Percentiles rank a stretch among this genome's conserved stretches.
Conservation (phyloP, 2,113 vertebrate species). For the Spea bombifrons region DNA sequence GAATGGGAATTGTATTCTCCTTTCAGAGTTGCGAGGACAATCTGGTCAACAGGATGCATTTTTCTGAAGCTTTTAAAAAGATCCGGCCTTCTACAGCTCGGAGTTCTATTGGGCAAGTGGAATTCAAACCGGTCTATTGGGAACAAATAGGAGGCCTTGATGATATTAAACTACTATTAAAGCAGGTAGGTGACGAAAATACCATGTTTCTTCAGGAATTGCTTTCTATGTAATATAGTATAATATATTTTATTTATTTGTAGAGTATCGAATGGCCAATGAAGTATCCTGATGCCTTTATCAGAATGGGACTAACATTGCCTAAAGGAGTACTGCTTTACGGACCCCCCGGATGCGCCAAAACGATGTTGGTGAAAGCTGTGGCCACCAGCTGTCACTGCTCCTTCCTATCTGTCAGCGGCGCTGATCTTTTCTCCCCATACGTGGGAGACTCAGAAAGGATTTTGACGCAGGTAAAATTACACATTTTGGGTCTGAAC, state of each 20-base stretch:
- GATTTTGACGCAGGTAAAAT: conserved; percentile 81
- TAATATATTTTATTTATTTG: conserved; percentile 18
- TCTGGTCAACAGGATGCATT: conserved; percentile 69
- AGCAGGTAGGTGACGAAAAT: conserved; percentile 70
- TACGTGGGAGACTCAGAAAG: conserved; percentile 92
- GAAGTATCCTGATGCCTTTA: conserved; percentile 81
- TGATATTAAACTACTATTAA: conserved; percentile 84
- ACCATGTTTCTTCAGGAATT: too few relatives aligned
- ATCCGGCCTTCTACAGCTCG: conserved; percentile 83
- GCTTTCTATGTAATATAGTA: background rate
- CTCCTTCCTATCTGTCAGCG: conserved; percentile 80
- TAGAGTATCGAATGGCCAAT: conserved; percentile 94
- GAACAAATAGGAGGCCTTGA: conserved; percentile 92
- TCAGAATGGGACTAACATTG: conserved; percentile 78
- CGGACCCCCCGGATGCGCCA: conserved; percentile 90
- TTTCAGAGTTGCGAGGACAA: conserved; percentile 64
- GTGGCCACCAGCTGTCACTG: conserved; percentile 79
- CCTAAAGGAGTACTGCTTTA: conserved; percentile 85
- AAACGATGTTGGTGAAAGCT: conserved; percentile 85
- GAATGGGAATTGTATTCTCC: too few relatives aligned
- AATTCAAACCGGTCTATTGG: conserved; percentile 79
- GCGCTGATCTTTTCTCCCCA: conserved; percentile 90
- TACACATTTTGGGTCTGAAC: background rate
- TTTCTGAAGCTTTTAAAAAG: conserved; percentile 78
- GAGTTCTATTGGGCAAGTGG: conserved; percentile 74